A percentile compares a stretch with the other conserved stretches of the same genome.
Conservation (phyloP, 1,140 invertebrate genomes). For the Brachionus manjavacas region DNA sequence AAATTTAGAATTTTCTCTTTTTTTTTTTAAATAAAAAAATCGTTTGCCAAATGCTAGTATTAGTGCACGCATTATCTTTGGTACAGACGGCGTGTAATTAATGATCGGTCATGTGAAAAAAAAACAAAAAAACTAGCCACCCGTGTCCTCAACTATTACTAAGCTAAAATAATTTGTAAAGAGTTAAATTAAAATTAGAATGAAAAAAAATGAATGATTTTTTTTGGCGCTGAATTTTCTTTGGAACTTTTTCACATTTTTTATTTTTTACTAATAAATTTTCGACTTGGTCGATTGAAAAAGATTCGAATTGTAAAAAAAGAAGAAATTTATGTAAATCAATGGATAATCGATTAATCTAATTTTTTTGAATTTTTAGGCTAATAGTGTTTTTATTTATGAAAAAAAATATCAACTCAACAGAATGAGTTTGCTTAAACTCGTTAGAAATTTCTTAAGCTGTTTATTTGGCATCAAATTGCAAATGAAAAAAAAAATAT, state of each 20-base stretch:
- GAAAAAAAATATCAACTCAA: background rate
- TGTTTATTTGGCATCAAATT: no score
- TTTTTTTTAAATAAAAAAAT: background rate
- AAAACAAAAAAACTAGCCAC: background rate
- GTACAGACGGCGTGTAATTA: background rate
- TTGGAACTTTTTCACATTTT: background rate
- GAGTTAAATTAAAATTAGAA: no score
- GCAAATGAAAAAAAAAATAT: no score
- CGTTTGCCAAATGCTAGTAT: background rate
- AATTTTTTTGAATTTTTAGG: background rate
- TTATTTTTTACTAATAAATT: background rate
- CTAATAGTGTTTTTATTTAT: background rate
- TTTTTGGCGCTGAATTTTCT: background rate
- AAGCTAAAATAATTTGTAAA: background rate
- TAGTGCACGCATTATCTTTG: background rate
- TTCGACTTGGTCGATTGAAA: background rate
- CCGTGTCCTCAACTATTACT: background rate
- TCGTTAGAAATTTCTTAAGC: no score
- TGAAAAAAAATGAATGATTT: background rate
- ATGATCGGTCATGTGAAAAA: background rate
- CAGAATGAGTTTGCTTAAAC: background rate
- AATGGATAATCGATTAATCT: background rate
- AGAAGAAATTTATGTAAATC: background rate
- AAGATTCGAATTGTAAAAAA: background rate
- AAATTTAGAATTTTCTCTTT: background rate